Conservation (phyloP, 2,888 invertebrate genomes). For the Eupelmus urozonus region DNA sequence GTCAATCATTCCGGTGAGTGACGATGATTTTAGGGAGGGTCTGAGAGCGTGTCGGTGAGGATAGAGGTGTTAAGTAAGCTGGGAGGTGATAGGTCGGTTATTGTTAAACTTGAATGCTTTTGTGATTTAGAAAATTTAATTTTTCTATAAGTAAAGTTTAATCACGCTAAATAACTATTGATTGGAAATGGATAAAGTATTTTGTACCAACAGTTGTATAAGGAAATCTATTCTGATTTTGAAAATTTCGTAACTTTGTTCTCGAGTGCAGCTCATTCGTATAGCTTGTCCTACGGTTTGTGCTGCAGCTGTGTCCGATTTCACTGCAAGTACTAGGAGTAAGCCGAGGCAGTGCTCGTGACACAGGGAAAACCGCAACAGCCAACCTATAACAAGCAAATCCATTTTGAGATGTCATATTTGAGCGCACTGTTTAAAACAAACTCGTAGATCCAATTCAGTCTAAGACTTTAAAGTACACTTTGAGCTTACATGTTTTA, state of each 20-base stretch:
- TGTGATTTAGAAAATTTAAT: too few species aligned
- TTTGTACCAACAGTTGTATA: too few species aligned
- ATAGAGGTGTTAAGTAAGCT: too few species aligned
- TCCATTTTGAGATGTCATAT: constrained; percentile 14
- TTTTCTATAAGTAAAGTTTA: too few species aligned
- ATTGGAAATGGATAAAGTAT: too few species aligned
- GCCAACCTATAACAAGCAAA: constrained; percentile 24
- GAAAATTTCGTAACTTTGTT: background rate
- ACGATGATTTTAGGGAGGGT: background rate
- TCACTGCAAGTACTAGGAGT: constrained; percentile 15
- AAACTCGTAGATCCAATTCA: background rate
- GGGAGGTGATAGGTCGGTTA: too few species aligned
- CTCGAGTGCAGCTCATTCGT: background rate
- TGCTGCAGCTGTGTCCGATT: background rate
- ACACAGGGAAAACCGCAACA: constrained; percentile 35
- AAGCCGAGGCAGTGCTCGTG: constrained; percentile 11
- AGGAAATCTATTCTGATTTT: too few species aligned
- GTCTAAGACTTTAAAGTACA: too few species aligned
- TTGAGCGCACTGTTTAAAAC: constrained; percentile 2
- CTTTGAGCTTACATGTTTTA: too few species aligned
- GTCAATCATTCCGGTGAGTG: constrained; percentile 74
- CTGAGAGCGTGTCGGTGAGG: too few species aligned
- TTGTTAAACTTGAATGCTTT: too few species aligned
- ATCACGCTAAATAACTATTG: too few species aligned
- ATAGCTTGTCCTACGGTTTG: background rate